Evolutionary conservation across 2,797 vertebrate genomes (phyloP).

Genomic region (Arctocebus calabarensis): DNA sequence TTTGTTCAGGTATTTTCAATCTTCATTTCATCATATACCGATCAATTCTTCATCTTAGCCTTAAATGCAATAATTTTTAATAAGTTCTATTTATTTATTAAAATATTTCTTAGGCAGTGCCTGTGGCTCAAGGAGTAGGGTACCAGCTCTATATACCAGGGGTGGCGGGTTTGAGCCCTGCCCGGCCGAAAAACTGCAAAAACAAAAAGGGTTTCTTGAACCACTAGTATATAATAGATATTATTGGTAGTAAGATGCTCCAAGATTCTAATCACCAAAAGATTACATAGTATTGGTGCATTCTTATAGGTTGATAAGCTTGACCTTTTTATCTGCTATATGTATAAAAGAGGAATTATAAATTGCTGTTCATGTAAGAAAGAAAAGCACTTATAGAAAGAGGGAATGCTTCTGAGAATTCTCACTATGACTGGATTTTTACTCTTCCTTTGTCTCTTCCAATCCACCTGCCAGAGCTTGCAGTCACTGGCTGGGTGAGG

Average conservation of each 20-base stretch:
- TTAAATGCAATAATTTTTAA: neutral
- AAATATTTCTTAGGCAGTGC: neutral
- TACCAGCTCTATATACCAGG: too few relatives aligned
- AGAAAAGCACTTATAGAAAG: neutral
- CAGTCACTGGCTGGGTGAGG: neutral
- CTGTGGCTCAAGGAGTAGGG: too few relatives aligned
- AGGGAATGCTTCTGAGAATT: neutral
- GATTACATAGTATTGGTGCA: neutral
- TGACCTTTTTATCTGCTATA: neutral
- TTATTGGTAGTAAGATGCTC: neutral
- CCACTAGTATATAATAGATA: neutral
- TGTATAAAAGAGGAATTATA: neutral
- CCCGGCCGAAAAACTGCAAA: too few relatives aligned
- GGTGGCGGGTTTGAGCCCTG: too few relatives aligned
- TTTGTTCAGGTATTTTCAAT: conserved; percentile 39
- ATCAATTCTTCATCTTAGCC: neutral
- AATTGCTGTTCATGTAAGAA: neutral
- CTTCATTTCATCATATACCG: conserved; percentile 37
- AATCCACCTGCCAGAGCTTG: neutral
- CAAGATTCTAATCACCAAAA: neutral
- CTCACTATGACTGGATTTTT: neutral
- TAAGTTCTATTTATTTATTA: conserved; percentile 20
- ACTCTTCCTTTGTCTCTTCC: neutral
- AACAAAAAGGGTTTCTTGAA: conserved; percentile 9
- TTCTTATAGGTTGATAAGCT: neutral